A percentile compares a stretch with the other conserved stretches of the same genome.
Conservation (phyloP, 2,888 invertebrate species). For the Malthinus seriepunctatus region DNA sequence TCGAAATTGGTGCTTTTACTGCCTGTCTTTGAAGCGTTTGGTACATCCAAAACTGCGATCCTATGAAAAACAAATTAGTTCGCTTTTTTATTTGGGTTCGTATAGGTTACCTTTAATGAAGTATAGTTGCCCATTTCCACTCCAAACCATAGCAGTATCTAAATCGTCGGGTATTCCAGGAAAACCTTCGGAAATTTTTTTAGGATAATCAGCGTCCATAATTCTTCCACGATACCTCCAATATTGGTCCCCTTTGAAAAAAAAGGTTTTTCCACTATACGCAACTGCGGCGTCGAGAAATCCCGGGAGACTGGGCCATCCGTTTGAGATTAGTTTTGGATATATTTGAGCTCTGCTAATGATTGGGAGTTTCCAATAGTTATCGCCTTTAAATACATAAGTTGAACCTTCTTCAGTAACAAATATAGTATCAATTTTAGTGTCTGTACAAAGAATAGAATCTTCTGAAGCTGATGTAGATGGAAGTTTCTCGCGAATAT, state of each 20-base stretch:
- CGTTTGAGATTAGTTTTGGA: slow-evolving; percentile 10
- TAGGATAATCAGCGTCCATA: slow-evolving; percentile 7
- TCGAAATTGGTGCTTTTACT: not conserved
- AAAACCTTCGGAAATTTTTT: slow-evolving; percentile 24
- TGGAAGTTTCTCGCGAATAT: slow-evolving; percentile 28
- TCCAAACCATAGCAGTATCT: too few relatives aligned
- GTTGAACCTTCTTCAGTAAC: too few relatives aligned
- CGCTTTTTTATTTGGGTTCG: not conserved
- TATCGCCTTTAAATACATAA: slow-evolving; percentile 24
- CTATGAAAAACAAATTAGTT: slow-evolving; percentile 42
- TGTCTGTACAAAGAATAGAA: too few relatives aligned
- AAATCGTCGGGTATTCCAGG: slow-evolving; percentile 24
- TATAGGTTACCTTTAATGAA: slow-evolving; percentile 21
- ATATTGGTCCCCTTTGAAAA: slow-evolving; percentile 24
- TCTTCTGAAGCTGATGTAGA: too few relatives aligned
- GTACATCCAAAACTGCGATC: slow-evolving; percentile 90
- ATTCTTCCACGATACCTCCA: slow-evolving; percentile 17
- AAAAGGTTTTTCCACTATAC: slow-evolving; percentile 19
- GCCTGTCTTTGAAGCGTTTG: slow-evolving; percentile 79
- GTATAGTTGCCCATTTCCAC: slow-evolving; percentile 13
- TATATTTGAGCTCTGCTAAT: not conserved
- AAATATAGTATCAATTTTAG: too few relatives aligned
- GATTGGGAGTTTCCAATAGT: slow-evolving; percentile 14
- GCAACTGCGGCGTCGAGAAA: slow-evolving; percentile 25
- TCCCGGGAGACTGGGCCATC: slow-evolving; percentile 14